These are phyloP conservation scores for Drosophila emarginata DNA, from an alignment of 2,888 invertebrate species.

Conservation along the genomic window DNA sequence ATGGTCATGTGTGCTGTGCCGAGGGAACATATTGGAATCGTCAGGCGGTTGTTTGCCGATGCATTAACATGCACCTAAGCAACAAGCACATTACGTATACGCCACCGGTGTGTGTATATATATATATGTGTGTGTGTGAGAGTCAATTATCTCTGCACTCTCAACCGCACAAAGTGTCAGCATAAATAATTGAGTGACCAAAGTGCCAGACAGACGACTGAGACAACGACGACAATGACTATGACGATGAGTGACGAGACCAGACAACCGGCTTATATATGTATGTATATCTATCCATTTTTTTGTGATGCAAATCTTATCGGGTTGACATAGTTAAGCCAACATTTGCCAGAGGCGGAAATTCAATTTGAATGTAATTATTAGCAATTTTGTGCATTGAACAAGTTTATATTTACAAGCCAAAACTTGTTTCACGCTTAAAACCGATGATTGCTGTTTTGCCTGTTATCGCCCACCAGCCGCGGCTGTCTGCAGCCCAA, in stretches of 20 bases:
- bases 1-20: conserved; percentile 40
- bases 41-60: conserved; percentile 68
- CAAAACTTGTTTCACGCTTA: conserved; percentile 53
- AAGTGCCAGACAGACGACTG: conserved; percentile 48
- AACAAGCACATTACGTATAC: conserved; percentile 63
- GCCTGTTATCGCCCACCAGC: conserved; percentile 45
- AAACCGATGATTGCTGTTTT: conserved; percentile 29
- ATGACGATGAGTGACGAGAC: conserved; percentile 53
- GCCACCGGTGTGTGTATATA: conserved; percentile 52
- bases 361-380: conserved; percentile 67
- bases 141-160: conserved; percentile 66
- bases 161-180: conserved; percentile 70
- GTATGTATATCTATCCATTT: conserved; percentile 2
- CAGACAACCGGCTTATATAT: conserved; percentile 27
- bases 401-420: conserved; percentile 56
- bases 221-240: conserved; percentile 31
- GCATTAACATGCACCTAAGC: conserved; percentile 65
- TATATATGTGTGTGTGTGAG: conserved; percentile 9
- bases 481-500: neutral
- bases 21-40: neutral
- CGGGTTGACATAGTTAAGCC: conserved; percentile 68
- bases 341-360: conserved; percentile 60
- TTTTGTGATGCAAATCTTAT: conserved; percentile 60
- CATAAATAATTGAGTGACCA: conserved; percentile 74
- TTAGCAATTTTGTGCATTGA: conserved; percentile 53